Conservation (phyloP, 2,888 invertebrate genomes). For the Sclerodermus sp. region DNA sequence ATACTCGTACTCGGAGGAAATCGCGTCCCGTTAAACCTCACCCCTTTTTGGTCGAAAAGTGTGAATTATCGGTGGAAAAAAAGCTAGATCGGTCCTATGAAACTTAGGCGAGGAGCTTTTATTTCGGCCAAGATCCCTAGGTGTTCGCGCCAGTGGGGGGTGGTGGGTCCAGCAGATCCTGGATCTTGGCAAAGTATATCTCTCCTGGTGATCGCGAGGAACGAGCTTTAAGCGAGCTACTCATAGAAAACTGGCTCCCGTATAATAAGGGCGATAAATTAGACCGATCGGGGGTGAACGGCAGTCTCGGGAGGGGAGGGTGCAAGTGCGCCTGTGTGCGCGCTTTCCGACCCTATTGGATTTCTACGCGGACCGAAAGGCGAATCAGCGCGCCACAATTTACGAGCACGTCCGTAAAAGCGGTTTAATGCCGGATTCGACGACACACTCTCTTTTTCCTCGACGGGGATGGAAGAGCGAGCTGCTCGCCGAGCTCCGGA, state of each 20-base stretch:
- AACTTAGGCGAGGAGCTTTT: too few species aligned
- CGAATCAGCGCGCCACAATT: constrained; percentile 25
- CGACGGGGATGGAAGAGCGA: too few species aligned
- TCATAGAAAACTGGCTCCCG: constrained; percentile 11
- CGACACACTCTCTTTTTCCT: constrained; percentile 12
- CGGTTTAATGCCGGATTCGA: constrained; percentile 15
- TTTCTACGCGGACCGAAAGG: constrained; percentile 10
- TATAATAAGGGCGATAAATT: constrained; percentile 26
- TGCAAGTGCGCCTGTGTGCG: background rate
- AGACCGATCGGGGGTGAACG: constrained; percentile 3
- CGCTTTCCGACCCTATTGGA: constrained; percentile 14
- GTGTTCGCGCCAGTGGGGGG: background rate
- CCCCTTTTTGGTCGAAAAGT: too few species aligned
- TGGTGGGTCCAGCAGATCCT: too few species aligned
- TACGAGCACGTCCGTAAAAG: constrained; percentile 20
- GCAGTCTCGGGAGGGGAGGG: background rate
- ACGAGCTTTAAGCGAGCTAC: constrained; percentile 3
- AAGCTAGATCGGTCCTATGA: too few species aligned
- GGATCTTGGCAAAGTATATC: too few species aligned
- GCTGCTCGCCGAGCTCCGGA: too few species aligned
- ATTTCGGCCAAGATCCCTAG: background rate
- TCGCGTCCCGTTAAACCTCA: too few species aligned
- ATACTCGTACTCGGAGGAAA: too few species aligned
- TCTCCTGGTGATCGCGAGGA: background rate
- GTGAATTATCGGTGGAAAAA: too few species aligned